Percentiles rank a stretch among this genome's conserved stretches.
Evolutionary conservation across 2,888 invertebrate species (phyloP).

Genomic region (Dilophus febrilis): DNA sequence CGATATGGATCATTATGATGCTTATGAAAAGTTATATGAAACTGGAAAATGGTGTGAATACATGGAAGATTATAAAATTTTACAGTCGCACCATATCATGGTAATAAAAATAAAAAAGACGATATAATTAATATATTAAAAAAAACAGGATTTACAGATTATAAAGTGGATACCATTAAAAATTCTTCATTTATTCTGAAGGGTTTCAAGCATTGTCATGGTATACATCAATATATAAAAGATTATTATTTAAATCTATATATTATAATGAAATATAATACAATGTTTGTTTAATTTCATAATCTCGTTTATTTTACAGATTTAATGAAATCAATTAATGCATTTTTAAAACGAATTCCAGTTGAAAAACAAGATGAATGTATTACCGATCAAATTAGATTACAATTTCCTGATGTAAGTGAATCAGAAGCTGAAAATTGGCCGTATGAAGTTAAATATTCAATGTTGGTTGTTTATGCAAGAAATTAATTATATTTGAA

Average conservation of each 20-base stretch:
- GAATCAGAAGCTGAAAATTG: no score
- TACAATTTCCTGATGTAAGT: no score
- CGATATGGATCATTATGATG: constrained; percentile 47
- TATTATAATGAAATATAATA: no score
- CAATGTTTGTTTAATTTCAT: no score
- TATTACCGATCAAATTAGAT: no score
- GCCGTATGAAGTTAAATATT: no score
- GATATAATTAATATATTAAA: constrained; percentile 36
- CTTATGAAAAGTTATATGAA: constrained; percentile 43
- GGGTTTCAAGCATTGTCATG: no score
- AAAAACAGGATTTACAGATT: constrained; percentile 41
- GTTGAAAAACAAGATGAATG: constrained; percentile 39
- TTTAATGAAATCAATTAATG: constrained; percentile 50
- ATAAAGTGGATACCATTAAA: constrained; percentile 41
- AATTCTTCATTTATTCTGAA: no score
- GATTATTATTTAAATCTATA: no score
- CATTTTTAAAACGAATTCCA: constrained; percentile 46
- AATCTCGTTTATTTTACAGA: constrained; percentile 31
- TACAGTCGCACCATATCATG: constrained; percentile 50
- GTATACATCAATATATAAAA: no score
- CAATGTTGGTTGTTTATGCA: no score
- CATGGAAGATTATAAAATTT: constrained; percentile 45
- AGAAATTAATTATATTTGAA: no score
- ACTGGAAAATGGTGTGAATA: constrained; percentile 42
- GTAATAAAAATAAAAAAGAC: constrained; percentile 38